phyloP scores from a whole-genome alignment of 1,140 invertebrate species.

The Pararge aegeria region DNA sequence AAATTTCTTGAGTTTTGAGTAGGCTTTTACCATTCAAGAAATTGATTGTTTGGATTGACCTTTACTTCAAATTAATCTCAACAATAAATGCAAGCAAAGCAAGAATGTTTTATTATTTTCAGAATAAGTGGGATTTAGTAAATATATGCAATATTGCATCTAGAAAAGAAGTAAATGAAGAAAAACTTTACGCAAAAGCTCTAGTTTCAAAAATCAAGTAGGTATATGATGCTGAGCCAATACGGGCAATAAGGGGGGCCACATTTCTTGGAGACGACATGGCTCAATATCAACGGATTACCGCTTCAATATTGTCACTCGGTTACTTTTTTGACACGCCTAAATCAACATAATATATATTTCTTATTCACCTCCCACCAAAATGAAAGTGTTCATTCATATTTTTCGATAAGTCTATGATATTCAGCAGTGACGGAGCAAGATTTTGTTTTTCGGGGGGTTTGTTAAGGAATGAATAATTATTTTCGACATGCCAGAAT shows the following conservation, averaged over 20 bases:
- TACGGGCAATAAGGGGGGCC: conserved; percentile 46
- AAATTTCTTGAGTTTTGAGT: too few species aligned
- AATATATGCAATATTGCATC: too few species aligned
- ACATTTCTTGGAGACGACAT: conserved; percentile 44
- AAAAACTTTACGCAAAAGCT: too few species aligned
- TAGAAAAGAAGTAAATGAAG: too few species aligned
- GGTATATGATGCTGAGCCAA: conserved; percentile 44
- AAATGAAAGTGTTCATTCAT: conserved; percentile 38
- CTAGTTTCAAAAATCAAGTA: conserved; percentile 25
- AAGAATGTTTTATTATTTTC: too few species aligned
- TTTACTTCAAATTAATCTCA: too few species aligned
- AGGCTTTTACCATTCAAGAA: too few species aligned
- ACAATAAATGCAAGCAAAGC: too few species aligned
- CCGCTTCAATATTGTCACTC: conserved; percentile 63
- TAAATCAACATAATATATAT: conserved; percentile 63
- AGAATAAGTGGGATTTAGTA: too few species aligned
- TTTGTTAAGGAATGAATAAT: too few species aligned
- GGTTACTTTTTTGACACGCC: conserved; percentile 58
- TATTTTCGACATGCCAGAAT: too few species aligned
- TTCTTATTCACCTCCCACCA: conserved; percentile 47
- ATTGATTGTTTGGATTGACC: too few species aligned
- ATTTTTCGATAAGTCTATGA: conserved; percentile 25
- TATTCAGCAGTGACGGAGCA: background rate
- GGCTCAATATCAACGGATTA: conserved; percentile 72
- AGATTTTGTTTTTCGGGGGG: background rate